Conservation (phyloP, 92 coral and sea anemone species). For the Palythoa heliodiscus region DNA sequence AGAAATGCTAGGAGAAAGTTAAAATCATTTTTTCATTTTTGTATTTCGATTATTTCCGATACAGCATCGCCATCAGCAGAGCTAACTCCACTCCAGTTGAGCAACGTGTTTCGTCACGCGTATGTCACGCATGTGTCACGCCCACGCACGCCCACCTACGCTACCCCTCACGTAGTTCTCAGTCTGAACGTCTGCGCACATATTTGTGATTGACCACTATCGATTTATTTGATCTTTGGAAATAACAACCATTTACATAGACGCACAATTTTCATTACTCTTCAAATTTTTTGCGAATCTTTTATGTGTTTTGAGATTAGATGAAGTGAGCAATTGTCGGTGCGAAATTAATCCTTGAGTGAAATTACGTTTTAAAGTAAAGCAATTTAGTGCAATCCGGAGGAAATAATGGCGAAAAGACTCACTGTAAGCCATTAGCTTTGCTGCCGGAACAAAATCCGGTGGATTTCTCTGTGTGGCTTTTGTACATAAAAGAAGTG, state of each 20-base stretch:
- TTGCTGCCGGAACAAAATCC: background rate
- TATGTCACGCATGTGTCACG: background rate
- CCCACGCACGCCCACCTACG: background rate
- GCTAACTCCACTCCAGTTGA: background rate
- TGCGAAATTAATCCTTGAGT: background rate
- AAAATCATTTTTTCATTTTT: background rate
- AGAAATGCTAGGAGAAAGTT: background rate
- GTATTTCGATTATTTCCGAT: background rate
- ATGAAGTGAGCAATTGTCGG: background rate
- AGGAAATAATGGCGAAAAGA: background rate
- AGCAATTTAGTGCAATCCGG: slow-evolving; percentile 8
- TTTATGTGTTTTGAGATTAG: background rate
- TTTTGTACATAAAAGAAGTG: background rate
- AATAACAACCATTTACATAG: background rate
- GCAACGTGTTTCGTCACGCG: background rate
- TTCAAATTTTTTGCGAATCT: background rate
- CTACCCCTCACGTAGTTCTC: background rate
- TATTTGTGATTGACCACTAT: too few relatives aligned
- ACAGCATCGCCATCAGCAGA: background rate
- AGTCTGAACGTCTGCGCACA: background rate
- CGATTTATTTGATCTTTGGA: background rate
- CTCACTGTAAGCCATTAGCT: slow-evolving; percentile 14
- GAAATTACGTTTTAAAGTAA: background rate
- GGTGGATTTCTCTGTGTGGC: slow-evolving; percentile 1
- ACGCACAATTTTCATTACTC: background rate